Conservation (phyloP, 2,888 invertebrate species). For the Macroteleia sp. region DNA sequence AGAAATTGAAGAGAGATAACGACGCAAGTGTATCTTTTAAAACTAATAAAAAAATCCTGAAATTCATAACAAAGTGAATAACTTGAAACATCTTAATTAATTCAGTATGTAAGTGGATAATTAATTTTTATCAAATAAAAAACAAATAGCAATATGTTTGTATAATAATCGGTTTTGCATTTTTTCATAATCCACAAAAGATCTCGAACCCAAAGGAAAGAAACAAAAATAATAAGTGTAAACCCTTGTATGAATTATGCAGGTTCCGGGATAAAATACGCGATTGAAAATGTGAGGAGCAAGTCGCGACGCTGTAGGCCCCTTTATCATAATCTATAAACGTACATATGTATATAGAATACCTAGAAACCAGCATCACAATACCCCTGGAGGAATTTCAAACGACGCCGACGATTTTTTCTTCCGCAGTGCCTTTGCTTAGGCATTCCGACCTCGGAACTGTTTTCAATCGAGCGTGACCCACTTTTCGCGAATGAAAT, state of each 20-base stretch:
- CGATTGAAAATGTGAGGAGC: constrained; percentile 36
- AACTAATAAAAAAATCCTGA: too few species aligned
- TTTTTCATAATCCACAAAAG: too few species aligned
- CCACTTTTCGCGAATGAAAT: constrained; percentile 14
- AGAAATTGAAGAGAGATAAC: too few species aligned
- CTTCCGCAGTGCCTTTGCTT: constrained; percentile 19
- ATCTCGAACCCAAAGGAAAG: background rate
- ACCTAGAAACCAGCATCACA: constrained; percentile 16
- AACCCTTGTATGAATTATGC: constrained; percentile 28
- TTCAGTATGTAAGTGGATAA: too few species aligned
- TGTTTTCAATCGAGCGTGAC: constrained; percentile 33
- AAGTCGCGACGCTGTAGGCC: constrained; percentile 16
- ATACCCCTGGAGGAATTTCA: constrained; percentile 47
- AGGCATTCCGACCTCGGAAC: constrained; percentile 22
- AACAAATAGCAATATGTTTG: too few species aligned
- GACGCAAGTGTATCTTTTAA: too few species aligned
- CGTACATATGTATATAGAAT: constrained; percentile 21
- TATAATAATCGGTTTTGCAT: too few species aligned
- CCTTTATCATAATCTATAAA: constrained; percentile 50
- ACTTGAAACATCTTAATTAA: too few species aligned
- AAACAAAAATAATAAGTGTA: constrained; percentile 22
- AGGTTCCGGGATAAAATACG: constrained; percentile 23
- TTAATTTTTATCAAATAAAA: too few species aligned
- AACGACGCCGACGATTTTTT: constrained; percentile 38
- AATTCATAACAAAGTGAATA: too few species aligned